phyloP scores from a whole-genome alignment of 2,113 vertebrate genomes.

The Dipodomys merriami region DNA sequence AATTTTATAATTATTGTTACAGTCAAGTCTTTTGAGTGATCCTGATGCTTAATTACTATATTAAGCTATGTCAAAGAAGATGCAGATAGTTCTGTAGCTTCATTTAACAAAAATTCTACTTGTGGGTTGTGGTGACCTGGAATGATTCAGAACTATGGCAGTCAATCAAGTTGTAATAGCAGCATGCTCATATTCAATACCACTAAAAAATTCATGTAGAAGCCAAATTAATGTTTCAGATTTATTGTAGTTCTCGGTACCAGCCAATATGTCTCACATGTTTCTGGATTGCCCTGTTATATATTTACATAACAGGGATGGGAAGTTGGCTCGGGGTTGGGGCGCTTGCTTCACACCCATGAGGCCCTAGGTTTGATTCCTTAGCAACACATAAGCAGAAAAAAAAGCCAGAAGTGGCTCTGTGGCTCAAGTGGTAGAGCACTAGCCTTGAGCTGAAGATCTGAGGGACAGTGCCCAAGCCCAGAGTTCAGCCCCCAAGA shows the following conservation, averaged over 20 bases:
- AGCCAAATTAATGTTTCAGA: neutral
- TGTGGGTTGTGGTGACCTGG: neutral
- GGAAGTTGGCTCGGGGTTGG: too few relatives aligned
- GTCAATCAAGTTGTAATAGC: neutral
- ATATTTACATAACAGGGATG: too few relatives aligned
- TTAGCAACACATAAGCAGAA: too few relatives aligned
- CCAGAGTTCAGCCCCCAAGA: too few relatives aligned
- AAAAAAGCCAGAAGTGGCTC: too few relatives aligned
- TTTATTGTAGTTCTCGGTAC: neutral
- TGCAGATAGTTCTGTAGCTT: neutral
- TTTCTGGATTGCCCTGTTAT: neutral
- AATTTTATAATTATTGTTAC: neutral
- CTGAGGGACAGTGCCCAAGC: too few relatives aligned
- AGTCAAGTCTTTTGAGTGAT: neutral
- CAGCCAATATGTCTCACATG: neutral
- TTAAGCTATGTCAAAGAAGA: neutral
- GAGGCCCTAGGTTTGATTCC: too few relatives aligned
- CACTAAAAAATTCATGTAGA: neutral
- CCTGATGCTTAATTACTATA: neutral
- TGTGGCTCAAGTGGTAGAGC: too few relatives aligned
- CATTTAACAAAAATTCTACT: neutral
- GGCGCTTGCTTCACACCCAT: too few relatives aligned
- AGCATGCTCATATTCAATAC: neutral
- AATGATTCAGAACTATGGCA: neutral
- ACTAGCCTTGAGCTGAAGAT: too few relatives aligned